A percentile compares a stretch with the other conserved stretches of the same genome.
Evolutionary conservation across 1,140 invertebrate species (phyloP).

Genomic region (Drosophila tropicalis): DNA sequence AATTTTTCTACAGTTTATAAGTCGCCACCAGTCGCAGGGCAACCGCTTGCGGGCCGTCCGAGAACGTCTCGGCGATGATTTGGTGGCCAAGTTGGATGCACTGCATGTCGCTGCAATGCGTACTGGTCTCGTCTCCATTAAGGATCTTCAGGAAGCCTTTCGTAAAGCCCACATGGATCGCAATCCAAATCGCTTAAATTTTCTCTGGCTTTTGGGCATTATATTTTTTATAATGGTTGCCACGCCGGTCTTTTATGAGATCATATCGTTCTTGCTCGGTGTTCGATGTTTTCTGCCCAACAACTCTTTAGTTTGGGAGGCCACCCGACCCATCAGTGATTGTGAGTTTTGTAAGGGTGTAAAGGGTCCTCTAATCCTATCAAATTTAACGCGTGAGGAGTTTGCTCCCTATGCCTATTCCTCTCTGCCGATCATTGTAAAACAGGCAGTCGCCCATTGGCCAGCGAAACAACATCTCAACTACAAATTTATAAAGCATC

Average conservation of each 20-base stretch:
- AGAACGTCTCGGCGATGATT: slow-evolving; percentile 66
- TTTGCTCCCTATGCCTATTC: slow-evolving; percentile 90
- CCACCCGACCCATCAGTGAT: slow-evolving; percentile 91
- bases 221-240: slow-evolving; percentile 75
- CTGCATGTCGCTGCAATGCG: slow-evolving; percentile 67
- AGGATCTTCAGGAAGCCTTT: slow-evolving; percentile 74
- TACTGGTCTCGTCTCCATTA: slow-evolving; percentile 66
- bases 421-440: slow-evolving; percentile 91
- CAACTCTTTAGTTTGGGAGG: slow-evolving; percentile 93
- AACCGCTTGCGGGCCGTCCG: slow-evolving; percentile 55
- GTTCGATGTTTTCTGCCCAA: slow-evolving; percentile 90
- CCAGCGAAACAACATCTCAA: slow-evolving; percentile 88
- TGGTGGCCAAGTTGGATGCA: slow-evolving; percentile 60
- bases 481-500: slow-evolving; percentile 89
- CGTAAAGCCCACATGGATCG: slow-evolving; percentile 62
- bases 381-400: slow-evolving; percentile 87
- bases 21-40: slow-evolving; percentile 59
- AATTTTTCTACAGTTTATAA: slow-evolving; percentile 62
- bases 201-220: slow-evolving; percentile 74
- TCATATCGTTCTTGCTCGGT: slow-evolving; percentile 83
- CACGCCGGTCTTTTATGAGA: slow-evolving; percentile 73
- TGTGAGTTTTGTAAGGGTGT: slow-evolving; percentile 88
- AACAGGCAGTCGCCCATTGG: slow-evolving; percentile 91
- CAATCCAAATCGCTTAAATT: slow-evolving; percentile 64
- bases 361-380: slow-evolving; percentile 86